A percentile compares a stretch with the other conserved stretches of the same genome.
These are phyloP conservation scores for Tetraodon nigroviridis DNA, from an alignment of 2,113 vertebrate species.

Conservation along the genomic window DNA sequence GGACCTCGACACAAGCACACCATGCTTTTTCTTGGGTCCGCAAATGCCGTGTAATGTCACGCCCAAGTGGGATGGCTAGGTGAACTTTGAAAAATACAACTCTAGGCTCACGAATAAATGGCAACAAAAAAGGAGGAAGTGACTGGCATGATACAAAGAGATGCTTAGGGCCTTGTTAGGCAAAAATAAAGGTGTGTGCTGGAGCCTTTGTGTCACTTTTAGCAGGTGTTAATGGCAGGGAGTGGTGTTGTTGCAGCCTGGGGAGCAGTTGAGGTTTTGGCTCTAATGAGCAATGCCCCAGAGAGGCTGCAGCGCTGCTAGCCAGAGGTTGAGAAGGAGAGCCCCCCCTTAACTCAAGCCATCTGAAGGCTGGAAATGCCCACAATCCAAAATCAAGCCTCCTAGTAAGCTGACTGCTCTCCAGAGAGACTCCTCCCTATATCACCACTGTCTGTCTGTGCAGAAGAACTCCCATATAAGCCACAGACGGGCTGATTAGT, in stretches of 20 bases:
- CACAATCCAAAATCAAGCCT: conserved; percentile 34
- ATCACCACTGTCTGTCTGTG: conserved; percentile 2
- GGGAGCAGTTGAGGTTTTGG: conserved; percentile 40
- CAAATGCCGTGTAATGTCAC: conserved; percentile 43
- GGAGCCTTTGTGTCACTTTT: conserved; percentile 45
- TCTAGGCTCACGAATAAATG: conserved; percentile 3
- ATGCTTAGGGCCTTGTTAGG: conserved; percentile 45
- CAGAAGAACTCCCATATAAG: conserved; percentile 28
- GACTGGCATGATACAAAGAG: conserved; percentile 24
- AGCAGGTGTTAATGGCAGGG: conserved; percentile 63
- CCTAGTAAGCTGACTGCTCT: conserved; percentile 22
- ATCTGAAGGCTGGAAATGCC: conserved; percentile 42
- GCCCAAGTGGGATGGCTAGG: conserved; percentile 27
- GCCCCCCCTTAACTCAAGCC: conserved; percentile 33
- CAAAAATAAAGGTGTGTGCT: conserved; percentile 10
- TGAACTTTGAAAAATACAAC: conserved; percentile 29
- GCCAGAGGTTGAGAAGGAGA: conserved; percentile 30
- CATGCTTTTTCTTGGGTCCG: conserved; percentile 32
- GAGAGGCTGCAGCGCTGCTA: conserved; percentile 29
- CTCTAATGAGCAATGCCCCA: conserved; percentile 56
- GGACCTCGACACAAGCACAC: conserved; percentile 41
- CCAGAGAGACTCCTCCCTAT: conserved; percentile 7
- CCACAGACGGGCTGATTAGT: conserved; percentile 62
- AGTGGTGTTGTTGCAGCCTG: conserved; percentile 29
- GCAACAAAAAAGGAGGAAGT: conserved; percentile 1